Evolutionary conservation across 1,140 invertebrate species (phyloP).

Genomic region (Triops longicaudatus): DNA sequence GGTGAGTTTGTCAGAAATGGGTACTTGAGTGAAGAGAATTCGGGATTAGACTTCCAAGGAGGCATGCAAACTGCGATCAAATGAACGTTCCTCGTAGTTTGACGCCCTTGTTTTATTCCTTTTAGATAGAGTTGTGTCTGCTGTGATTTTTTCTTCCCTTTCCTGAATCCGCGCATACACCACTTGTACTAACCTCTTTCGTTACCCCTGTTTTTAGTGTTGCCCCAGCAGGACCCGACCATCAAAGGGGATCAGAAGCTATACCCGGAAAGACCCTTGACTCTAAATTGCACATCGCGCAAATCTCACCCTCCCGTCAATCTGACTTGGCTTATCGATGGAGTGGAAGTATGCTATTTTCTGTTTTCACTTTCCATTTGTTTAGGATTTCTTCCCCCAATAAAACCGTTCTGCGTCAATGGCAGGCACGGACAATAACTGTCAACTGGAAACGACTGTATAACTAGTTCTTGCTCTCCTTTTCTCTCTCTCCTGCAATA

Average conservation of each 20-base stretch:
- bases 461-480: neutral
- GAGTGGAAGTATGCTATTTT: neutral
- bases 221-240: neutral
- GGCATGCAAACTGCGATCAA: neutral
- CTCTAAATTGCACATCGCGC: conserved; percentile 11
- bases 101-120: neutral
- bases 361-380: neutral
- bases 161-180: neutral
- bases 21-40: neutral
- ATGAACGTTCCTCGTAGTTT: neutral
- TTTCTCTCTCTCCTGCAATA: neutral
- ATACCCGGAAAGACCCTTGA: neutral
- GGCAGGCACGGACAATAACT: too few species aligned
- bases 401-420: neutral
- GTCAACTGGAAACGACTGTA: too few species aligned
- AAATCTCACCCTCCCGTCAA: conserved; percentile 14
- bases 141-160: neutral
- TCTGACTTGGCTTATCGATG: neutral
- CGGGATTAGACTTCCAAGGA: neutral
- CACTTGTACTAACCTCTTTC: neutral
- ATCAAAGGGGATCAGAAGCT: conserved; percentile 14
- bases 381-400: neutral
- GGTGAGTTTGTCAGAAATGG: neutral
- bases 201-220: neutral
- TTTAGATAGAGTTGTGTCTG: neutral